Percentiles rank a stretch among this genome's conserved stretches.
Conservation (phyloP, 2,888 invertebrate genomes). For the Leptinotarsa tumamoca region DNA sequence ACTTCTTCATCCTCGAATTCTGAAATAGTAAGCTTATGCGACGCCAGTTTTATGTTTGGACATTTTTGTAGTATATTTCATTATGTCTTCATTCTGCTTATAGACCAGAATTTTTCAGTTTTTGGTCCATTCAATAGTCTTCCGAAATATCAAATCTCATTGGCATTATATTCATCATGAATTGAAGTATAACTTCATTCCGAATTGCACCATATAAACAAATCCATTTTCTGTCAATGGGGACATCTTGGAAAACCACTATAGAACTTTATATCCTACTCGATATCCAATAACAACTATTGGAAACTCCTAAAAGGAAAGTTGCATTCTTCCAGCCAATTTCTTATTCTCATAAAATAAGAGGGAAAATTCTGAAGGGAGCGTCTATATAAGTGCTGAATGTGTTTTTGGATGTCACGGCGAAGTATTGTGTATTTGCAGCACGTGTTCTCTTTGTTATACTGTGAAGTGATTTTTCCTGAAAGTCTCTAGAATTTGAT, state of each 20-base stretch:
- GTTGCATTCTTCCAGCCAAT: background rate
- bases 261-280: background rate
- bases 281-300: slow-evolving; percentile 2
- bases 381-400: background rate
- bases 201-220: too few relatives aligned
- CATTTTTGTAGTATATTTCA: too few relatives aligned
- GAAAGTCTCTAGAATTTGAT: background rate
- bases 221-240: background rate
- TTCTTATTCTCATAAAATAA: background rate
- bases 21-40: too few relatives aligned
- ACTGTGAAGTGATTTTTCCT: background rate
- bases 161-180: too few relatives aligned
- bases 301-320: background rate
- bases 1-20: too few relatives aligned
- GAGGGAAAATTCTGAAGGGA: background rate
- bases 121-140: too few relatives aligned
- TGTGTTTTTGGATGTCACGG: background rate
- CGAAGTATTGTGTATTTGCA: background rate
- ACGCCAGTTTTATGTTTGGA: too few relatives aligned
- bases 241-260: background rate
- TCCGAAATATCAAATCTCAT: too few relatives aligned
- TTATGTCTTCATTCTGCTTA: too few relatives aligned
- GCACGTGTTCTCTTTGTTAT: slow-evolving; percentile 1
- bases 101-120: too few relatives aligned
- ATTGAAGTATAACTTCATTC: too few relatives aligned